Evolutionary conservation across 2,113 vertebrate genomes (phyloP).

Genomic region (Taxidea taxus): DNA sequence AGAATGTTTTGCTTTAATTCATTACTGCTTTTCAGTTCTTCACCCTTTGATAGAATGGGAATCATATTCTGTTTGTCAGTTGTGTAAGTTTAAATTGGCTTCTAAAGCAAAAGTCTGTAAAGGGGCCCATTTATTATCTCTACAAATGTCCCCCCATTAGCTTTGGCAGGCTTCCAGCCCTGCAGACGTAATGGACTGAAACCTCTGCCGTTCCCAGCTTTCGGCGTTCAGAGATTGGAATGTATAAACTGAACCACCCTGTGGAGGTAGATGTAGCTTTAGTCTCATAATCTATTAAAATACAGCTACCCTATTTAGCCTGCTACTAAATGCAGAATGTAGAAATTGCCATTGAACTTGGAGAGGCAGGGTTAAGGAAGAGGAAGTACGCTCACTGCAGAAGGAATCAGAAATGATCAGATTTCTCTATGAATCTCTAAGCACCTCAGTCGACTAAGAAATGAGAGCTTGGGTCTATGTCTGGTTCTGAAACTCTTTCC

Average conservation of each 20-base stretch:
- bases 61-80: slow-evolving; percentile 15
- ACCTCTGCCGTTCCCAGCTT: neutral
- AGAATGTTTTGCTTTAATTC: slow-evolving; percentile 15
- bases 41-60: neutral
- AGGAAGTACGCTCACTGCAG: neutral
- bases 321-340: neutral
- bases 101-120: neutral
- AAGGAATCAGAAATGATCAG: neutral
- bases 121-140: neutral
- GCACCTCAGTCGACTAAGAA: neutral
- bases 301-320: neutral
- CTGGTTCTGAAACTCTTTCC: neutral
- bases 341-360: neutral
- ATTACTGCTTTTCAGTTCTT: slow-evolving; percentile 6
- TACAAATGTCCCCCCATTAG: neutral
- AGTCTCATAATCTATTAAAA: slow-evolving; percentile 6
- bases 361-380: neutral
- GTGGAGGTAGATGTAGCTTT: neutral
- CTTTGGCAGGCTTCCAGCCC: neutral
- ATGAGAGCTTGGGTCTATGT: neutral
- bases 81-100: slow-evolving; percentile 29
- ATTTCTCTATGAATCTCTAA: neutral
- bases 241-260: neutral
- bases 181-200: neutral
- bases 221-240: neutral